Percentiles rank a stretch among this genome's conserved stretches.
phyloP scores from a whole-genome alignment of 2,888 invertebrate genomes.

The Pheosia tremula region DNA sequence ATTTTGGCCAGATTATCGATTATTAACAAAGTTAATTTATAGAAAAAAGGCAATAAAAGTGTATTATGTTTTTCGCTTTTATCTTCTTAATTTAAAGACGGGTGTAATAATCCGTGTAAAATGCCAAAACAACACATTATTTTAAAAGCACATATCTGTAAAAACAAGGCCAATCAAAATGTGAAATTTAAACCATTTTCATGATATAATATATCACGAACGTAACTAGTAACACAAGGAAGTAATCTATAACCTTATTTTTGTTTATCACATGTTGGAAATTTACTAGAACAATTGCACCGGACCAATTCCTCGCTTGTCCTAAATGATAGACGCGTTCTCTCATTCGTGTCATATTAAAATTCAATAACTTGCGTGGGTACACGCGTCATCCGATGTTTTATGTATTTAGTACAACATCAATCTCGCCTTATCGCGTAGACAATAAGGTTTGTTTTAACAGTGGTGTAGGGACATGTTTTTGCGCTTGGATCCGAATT shows the following conservation, averaged over 20 bases:
- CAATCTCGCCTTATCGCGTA: slow-evolving; percentile 42
- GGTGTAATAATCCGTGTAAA: not conserved
- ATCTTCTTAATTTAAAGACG: not conserved
- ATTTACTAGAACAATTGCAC: slow-evolving; percentile 29
- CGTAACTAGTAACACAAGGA: not conserved
- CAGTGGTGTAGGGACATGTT: slow-evolving; percentile 36
- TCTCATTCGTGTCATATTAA: slow-evolving; percentile 56
- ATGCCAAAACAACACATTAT: not conserved
- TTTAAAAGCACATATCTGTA: not conserved
- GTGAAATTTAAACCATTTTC: not conserved
- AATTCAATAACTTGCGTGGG: slow-evolving; percentile 71
- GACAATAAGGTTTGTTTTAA: slow-evolving; percentile 53
- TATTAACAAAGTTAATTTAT: no score
- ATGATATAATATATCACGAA: not conserved
- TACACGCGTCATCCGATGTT: slow-evolving; percentile 66
- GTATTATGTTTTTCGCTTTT: not conserved
- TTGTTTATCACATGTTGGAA: slow-evolving; percentile 15
- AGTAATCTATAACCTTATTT: slow-evolving; percentile 12
- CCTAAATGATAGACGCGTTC: slow-evolving; percentile 40
- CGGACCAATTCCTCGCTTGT: slow-evolving; percentile 22
- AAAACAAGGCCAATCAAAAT: not conserved
- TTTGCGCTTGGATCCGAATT: slow-evolving; percentile 49
- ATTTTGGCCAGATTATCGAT: not conserved
- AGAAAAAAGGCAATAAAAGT: not conserved
- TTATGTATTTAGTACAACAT: slow-evolving; percentile 65